Base-by-base conservation (phyloP, 2,113 vertebrate genomes). In the Anolis sagrei region DNA sequence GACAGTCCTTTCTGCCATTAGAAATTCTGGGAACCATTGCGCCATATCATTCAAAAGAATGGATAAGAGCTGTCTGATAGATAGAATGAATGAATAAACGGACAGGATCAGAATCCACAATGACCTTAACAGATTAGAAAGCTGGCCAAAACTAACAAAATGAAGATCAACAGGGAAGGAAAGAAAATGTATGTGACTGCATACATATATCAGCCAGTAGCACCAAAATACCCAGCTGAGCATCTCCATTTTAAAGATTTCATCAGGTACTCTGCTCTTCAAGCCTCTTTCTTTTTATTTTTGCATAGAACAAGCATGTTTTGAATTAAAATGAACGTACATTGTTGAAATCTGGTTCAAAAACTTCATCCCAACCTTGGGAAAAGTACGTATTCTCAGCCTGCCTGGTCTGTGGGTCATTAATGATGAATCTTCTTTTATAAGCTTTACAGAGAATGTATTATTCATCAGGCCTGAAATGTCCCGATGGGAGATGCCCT, bases 391-490 rank as follows among this genome's bases (percentile, higher is more conserved):
- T 54, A 58, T 25, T 58, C 4, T 11, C 68, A 7, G 21, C 6
- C n/a, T 58, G 80, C n/a, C 48, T 29, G 8, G 44, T 18, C n/a
- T 72, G 8, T 72, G 32, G 80, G 48, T 73, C 72, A 75, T 83
- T 83, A 62, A 64, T 19, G 36, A 23, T 23, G 54, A 75, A 75
- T 44, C 34, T 39, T 48, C 70, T 75, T 62, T 44, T 29, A 44
- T 21, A 83, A 64, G 25, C 54, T 61, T 21, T 61, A 44, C 34
- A 83, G n/a, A 75, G 16, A 54, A 83, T 83, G 72, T 1, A 83
- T 83, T 83, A 75, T 83, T 83, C 70, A 83, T 75, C 70, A 64
- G 81, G 25, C 44, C 54, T 61, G 54, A 83, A 75, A 75, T 44
- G 36, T 75, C 81, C 70, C 70, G 75, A 54, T 25, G 54, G 54